Conservation (phyloP, 2,797 vertebrate species). For the Gadopsis marmoratus region DNA sequence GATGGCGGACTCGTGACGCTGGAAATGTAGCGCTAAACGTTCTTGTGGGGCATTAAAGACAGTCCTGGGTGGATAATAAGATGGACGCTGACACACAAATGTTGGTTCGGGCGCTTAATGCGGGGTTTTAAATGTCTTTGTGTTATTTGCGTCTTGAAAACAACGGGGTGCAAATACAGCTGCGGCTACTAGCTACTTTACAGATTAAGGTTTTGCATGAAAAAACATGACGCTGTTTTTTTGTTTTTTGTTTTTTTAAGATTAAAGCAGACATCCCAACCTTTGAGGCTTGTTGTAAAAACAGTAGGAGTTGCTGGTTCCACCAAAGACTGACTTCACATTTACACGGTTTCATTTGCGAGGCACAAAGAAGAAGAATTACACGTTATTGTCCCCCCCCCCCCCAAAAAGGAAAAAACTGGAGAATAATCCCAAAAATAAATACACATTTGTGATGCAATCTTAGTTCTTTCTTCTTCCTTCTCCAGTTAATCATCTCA, state of each 20-base stretch:
- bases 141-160: background rate
- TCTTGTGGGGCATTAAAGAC: background rate
- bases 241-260: too few relatives aligned
- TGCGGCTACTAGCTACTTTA: background rate
- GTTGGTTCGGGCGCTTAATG: accelerated
- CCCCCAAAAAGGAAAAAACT: too few relatives aligned
- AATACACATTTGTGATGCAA: background rate
- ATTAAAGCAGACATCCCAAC: too few relatives aligned
- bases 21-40: background rate
- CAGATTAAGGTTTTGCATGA: background rate
- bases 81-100: accelerated
- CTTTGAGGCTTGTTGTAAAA: too few relatives aligned
- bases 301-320: background rate
- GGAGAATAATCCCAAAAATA: too few relatives aligned
- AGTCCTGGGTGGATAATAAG: accelerated
- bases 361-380: too few relatives aligned
- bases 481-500: background rate
- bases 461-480: too few relatives aligned
- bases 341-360: too few relatives aligned
- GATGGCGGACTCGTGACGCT: conserved; percentile 50
- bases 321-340: background rate
- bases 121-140: background rate
- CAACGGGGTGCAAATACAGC: background rate
- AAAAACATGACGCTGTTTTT: too few relatives aligned
- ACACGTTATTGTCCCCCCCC: too few relatives aligned